A percentile compares a stretch with the other conserved stretches of the same genome.
phyloP scores from a whole-genome alignment of 2,113 vertebrate genomes.

The Prinia subflava region DNA sequence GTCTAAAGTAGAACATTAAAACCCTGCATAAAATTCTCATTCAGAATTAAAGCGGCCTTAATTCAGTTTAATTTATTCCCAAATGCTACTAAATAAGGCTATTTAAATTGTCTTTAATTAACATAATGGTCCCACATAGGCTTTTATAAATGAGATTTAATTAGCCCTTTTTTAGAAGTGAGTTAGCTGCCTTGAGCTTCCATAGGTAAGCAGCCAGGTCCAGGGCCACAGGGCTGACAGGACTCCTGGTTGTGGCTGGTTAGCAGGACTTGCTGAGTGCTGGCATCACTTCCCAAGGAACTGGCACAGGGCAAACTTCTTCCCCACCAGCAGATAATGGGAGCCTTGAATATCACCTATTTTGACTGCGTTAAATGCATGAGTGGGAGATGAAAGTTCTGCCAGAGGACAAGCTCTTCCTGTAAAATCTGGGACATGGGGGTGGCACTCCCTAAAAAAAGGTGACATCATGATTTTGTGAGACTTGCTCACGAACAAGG shows the following conservation, averaged over 20 bases:
- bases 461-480: background rate
- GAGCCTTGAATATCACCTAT: background rate
- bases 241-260: background rate
- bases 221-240: background rate
- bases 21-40: slow-evolving; percentile 11
- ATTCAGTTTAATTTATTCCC: slow-evolving; percentile 31
- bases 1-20: background rate
- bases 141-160: slow-evolving; percentile 16
- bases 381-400: background rate
- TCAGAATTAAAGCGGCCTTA: slow-evolving; percentile 3
- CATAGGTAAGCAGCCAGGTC: background rate
- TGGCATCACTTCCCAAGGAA: background rate
- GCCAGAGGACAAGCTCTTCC: background rate
- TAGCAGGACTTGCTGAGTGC: background rate
- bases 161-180: background rate
- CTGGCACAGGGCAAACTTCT: background rate
- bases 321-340: background rate
- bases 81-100: slow-evolving; percentile 17
- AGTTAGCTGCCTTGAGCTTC: background rate
- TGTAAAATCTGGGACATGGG: background rate
- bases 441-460: slow-evolving; percentile 6
- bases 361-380: background rate
- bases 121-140: slow-evolving; percentile 13
- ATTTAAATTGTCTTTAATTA: slow-evolving; percentile 38
- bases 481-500: background rate